Percentiles rank a stretch among this genome's conserved stretches.
Evolutionary conservation across 2,113 vertebrate genomes (phyloP).

Genomic region (Polyodon spathula): DNA sequence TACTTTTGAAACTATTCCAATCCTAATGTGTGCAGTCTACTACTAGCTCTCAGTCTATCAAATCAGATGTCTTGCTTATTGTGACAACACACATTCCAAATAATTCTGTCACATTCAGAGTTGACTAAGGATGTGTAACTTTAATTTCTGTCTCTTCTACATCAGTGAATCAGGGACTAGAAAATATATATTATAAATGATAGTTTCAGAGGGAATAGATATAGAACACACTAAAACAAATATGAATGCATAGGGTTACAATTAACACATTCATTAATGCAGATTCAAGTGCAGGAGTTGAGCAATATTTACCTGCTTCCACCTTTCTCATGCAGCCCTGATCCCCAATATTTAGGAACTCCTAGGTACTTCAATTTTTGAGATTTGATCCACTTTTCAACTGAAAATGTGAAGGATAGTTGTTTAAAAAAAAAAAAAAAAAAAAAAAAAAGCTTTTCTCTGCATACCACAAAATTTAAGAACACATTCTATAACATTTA

Average conservation of each 20-base stretch:
- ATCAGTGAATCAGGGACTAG: too few relatives aligned
- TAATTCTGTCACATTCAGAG: too few relatives aligned
- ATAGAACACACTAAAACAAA: neutral
- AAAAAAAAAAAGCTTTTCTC: slow-evolving; percentile 9
- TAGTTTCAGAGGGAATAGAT: too few relatives aligned
- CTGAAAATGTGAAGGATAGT: slow-evolving; percentile 45
- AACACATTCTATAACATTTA: too few relatives aligned
- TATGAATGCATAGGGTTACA: neutral
- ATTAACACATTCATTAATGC: neutral
- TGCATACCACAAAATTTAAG: neutral
- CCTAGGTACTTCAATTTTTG: slow-evolving; percentile 78
- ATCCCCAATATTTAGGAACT: slow-evolving; percentile 88
- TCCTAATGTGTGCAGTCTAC: too few relatives aligned
- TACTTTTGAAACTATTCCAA: too few relatives aligned
- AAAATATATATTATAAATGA: too few relatives aligned
- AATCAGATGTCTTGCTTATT: too few relatives aligned
- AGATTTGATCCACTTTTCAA: slow-evolving; percentile 77
- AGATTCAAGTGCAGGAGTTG: neutral
- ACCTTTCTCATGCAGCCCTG: slow-evolving; percentile 79
- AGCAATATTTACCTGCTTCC: slow-evolving; percentile 68
- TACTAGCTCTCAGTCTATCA: too few relatives aligned
- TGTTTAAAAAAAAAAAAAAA: slow-evolving; percentile 10
- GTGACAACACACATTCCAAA: too few relatives aligned
- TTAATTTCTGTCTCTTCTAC: too few relatives aligned
- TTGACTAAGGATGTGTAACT: too few relatives aligned